Base-by-base conservation (phyloP, 2,888 invertebrate species). In the Druceiella hillmani region DNA sequence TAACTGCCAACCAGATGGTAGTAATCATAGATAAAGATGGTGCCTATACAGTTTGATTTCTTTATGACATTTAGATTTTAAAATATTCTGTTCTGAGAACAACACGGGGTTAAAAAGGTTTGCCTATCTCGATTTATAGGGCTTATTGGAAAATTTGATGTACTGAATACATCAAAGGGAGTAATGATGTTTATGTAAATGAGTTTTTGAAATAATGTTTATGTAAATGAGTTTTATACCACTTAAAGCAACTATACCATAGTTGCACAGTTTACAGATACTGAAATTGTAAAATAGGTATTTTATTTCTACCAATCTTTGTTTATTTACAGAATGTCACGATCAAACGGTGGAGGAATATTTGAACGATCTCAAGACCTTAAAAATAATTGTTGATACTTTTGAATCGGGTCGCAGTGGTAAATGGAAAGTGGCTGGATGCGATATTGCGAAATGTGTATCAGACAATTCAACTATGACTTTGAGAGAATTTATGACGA, bases 331-430 rank as follows among this genome's bases (percentile, higher is more conserved):
- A 77, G 77, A 75, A 58, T 73, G 75, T 46, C 53, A 50, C 1
- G 64, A 73, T 50, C 75, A 74, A 51, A 67, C 70, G 1, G 66
- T 72, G 32, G 63, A 66, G 35, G 75, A 76, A 38, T 83, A 83
- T 47, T 62, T 77, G 2, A 73, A 74, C 43, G 80, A 81, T 48
- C 48, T 82, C 33, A 73, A 71, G 43, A 75, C 78, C 0, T 61
- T 89, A 1, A 75, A 78, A 10, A 70, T 79, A 41, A 75, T 86
- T 56, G 64, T 83, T 12, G 77, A 81, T 46, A 75, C 78, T 1
- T 84, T 82, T 52, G 74, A 77, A 1, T 60, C 65, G 0, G 64
- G 66, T 2, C 63, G 64, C n/a, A 63, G 59, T 2, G 58, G 61
- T 1, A 56, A 58, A 33, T 82, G 82, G 81, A 70, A 66, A 48